phyloP scores from a whole-genome alignment of 2,888 invertebrate genomes.

The Chydorus sphaericus region DNA sequence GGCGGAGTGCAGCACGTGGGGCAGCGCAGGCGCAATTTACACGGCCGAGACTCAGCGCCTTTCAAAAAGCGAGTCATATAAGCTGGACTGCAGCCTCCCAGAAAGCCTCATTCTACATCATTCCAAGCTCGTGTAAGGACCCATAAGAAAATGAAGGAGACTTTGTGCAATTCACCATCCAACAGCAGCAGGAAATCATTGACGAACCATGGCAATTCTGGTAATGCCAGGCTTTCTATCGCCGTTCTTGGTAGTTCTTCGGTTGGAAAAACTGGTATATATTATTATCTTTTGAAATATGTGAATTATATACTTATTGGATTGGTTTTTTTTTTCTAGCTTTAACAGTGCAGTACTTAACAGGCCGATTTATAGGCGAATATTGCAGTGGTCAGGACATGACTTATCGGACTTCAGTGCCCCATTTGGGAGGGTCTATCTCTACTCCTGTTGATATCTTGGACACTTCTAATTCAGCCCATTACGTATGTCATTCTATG shows the following conservation, averaged over 20 bases:
- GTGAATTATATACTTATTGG: neutral
- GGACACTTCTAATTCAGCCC: neutral
- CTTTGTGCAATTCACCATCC: neutral
- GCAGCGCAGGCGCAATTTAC: too few relatives aligned
- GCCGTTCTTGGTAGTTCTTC: neutral
- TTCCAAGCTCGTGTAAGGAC: too few relatives aligned
- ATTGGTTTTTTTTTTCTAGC: neutral
- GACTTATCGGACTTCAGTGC: neutral
- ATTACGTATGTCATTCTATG: too few relatives aligned
- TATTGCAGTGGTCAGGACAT: constrained; percentile 5
- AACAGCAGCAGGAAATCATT: neutral
- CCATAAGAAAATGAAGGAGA: constrained; percentile 2
- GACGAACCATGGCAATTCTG: neutral
- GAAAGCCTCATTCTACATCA: too few relatives aligned
- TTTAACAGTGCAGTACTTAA: constrained; percentile 8
- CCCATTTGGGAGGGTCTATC: constrained; percentile 2
- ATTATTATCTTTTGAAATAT: neutral
- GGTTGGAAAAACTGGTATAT: constrained; percentile 10
- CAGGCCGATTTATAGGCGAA: constrained; percentile 5
- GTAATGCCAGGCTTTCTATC: neutral
- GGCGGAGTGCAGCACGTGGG: too few relatives aligned
- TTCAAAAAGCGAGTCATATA: too few relatives aligned
- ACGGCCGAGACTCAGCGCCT: too few relatives aligned
- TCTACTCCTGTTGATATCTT: constrained; percentile 1
- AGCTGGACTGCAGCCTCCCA: too few relatives aligned